These are phyloP conservation scores for Heliconius aoede DNA, from an alignment of 2,888 invertebrate genomes.

Conservation along the genomic window DNA sequence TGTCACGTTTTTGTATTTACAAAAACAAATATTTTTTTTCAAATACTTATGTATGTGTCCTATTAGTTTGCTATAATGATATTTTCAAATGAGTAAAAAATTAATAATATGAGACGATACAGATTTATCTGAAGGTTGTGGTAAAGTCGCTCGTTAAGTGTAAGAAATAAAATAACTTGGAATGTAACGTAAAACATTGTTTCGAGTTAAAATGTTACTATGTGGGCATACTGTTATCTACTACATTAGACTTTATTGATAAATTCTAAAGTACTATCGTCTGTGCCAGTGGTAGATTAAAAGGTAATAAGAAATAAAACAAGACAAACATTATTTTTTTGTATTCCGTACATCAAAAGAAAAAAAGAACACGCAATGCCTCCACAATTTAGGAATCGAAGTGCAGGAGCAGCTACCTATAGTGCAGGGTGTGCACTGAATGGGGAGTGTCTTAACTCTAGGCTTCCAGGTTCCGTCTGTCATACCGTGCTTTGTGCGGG, in stretches of 20 bases:
- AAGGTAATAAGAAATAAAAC: not conserved
- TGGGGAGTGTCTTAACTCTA: no score
- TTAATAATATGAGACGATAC: not conserved
- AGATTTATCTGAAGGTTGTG: slow-evolving; percentile 16
- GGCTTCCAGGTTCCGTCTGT: no score
- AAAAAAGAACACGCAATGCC: no score
- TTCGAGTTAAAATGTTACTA: not conserved
- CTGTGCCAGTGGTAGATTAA: no score
- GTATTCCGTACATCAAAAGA: no score
- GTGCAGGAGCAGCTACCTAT: no score
- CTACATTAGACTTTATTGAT: not conserved
- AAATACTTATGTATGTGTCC: no score
- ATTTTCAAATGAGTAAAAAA: not conserved
- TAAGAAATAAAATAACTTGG: slow-evolving; percentile 11
- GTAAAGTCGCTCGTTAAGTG: not conserved
- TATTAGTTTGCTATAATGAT: not conserved
- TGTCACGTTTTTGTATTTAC: not conserved
- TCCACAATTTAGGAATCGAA: no score
- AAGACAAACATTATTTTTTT: no score
- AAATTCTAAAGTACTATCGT: no score
- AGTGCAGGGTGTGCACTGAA: no score
- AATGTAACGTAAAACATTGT: slow-evolving; percentile 17
- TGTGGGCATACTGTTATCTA: not conserved
- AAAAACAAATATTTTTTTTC: not conserved
- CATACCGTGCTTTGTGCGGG: no score